Evolutionary conservation across 2,888 invertebrate genomes (phyloP), one percentile per base, ranked within the genome.

Genomic region (Notodromas monacha): DNA sequence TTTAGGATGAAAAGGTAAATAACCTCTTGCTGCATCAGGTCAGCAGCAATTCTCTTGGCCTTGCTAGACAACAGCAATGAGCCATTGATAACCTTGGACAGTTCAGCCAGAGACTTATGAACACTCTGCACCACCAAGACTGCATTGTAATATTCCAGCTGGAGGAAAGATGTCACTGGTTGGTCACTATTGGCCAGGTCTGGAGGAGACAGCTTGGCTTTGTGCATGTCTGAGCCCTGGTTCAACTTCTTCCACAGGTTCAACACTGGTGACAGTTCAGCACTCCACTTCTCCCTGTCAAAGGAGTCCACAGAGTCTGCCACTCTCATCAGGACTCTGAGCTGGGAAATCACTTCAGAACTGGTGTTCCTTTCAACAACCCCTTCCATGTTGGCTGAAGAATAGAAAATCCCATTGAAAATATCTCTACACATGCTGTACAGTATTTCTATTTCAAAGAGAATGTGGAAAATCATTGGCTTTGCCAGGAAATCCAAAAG

Each of bases 161-260:
- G 39, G 11, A 70, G 50, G 44, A 68, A 68, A 4, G 55, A 53
- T 16, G 54, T 47, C 4, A 68, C 42, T 0, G 65, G 62, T 5
- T 46, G 41, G 16, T 45, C 46, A 8, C 41, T 39, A 16, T 42
- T 43, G 5, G 43, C 36, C 31, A 43, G 46, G 37, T 26, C 35
- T n/a, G 42, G 41, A 10, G 38, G 30, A 3, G 40, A 31, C 12
- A 41, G 27, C 16, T 42, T 43, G 31, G 40, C 34, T 31, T 45
- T 44, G 14, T 47, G 39, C 4, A 49, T 29, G 14, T 40, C 42
- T 14, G 41, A 40, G 6, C 44, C 44, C 44, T 47, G 50, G 40
- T 58, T 58, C 4, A 60, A 43, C 46, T 73, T 76, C 45, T 74
- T 74, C 81, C 84, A 84, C 3, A 74, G 45, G 33, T 60, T 60